Conservation (phyloP, 2,113 vertebrate genomes). For the Reinhardtius hippoglossoides region DNA sequence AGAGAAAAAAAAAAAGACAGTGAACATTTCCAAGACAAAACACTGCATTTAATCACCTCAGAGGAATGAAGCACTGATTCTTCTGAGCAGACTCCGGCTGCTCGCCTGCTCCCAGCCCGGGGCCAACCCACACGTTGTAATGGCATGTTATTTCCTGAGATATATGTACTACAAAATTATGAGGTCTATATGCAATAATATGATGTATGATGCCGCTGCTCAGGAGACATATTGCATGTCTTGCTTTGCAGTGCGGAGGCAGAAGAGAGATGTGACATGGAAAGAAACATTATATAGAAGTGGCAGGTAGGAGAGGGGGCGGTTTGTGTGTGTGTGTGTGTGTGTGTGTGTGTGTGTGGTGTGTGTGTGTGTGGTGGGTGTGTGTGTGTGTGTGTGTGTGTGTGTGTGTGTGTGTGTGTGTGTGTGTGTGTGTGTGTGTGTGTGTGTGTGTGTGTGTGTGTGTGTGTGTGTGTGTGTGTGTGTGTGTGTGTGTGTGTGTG, state of each 20-base stretch:
- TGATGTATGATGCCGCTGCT: constrained; percentile 42
- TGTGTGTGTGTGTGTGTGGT: not conserved
- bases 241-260: constrained; percentile 13
- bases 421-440: no score
- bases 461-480: not conserved
- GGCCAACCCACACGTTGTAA: constrained; percentile 39
- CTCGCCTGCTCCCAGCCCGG: constrained; percentile 28
- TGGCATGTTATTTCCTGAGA: constrained; percentile 46
- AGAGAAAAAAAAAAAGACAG: constrained; percentile 23
- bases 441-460: no score
- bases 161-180: constrained; percentile 57
- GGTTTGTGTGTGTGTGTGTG: constrained; percentile 1
- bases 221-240: constrained; percentile 41
- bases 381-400: not conserved
- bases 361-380: not conserved
- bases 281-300: constrained; percentile 43
- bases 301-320: constrained; percentile 44
- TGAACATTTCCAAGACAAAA: constrained; percentile 56
- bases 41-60: constrained; percentile 48
- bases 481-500: not conserved
- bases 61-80: constrained; percentile 26
- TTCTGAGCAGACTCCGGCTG: constrained; percentile 33
- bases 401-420: no score
- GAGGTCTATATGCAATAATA: constrained; percentile 50
- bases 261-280: constrained; percentile 49